These are phyloP conservation scores for Lepilemur ruficaudatus DNA, from an alignment of 2,797 vertebrate species.

Conservation along the genomic window DNA sequence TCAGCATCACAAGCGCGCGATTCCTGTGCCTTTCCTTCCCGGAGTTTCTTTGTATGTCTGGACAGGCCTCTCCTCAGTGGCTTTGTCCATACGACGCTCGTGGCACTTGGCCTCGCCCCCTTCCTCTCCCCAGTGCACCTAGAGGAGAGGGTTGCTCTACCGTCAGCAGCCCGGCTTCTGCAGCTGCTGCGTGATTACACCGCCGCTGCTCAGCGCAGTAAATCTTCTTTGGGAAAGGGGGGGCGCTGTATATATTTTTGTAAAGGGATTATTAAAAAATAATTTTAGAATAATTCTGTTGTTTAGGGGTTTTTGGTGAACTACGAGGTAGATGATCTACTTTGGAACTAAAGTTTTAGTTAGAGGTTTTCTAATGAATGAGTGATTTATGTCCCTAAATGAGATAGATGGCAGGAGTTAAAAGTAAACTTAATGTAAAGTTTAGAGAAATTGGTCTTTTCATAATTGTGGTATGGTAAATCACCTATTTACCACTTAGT, in stretches of 20 bases:
- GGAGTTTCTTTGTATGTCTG: background rate
- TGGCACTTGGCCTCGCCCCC: no score
- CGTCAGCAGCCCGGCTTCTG: background rate
- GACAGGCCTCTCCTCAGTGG: background rate
- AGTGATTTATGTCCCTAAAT: background rate
- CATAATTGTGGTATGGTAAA: background rate
- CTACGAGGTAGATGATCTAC: background rate
- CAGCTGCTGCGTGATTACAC: accelerated
- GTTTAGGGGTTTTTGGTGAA: background rate
- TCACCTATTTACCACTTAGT: background rate
- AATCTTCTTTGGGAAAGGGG: background rate
- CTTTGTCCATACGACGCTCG: background rate
- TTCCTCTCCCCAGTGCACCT: background rate
- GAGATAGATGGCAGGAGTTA: background rate
- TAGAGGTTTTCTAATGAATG: background rate
- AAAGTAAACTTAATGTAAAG: background rate
- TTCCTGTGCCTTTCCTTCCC: background rate
- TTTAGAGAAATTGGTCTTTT: background rate
- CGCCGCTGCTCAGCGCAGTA: background rate
- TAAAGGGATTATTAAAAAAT: background rate
- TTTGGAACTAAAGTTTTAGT: background rate
- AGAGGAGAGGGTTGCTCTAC: accelerated
- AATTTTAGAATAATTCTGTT: background rate
- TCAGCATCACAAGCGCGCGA: accelerated
- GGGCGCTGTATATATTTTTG: background rate